These are phyloP conservation scores for Acanthoscelides obtectus DNA, from an alignment of 2,888 invertebrate genomes.

Conservation along the genomic window DNA sequence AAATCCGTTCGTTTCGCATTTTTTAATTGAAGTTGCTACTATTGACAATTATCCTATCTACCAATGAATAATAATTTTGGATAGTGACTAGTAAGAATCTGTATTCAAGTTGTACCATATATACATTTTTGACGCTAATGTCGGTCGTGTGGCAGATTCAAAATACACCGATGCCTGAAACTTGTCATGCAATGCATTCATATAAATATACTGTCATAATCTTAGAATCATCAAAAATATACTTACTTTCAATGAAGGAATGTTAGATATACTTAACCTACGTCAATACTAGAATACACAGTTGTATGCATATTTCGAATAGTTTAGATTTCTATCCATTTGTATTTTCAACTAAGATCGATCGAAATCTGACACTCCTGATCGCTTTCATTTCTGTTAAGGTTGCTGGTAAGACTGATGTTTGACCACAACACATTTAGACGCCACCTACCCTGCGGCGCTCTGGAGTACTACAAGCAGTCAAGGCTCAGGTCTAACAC, in stretches of 20 bases:
- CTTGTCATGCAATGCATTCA: neutral
- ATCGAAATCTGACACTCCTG: neutral
- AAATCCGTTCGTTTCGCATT: too few species aligned
- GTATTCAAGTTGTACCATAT: neutral
- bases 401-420: too few species aligned
- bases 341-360: neutral
- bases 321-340: neutral
- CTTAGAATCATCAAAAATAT: neutral
- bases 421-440: too few species aligned
- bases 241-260: neutral
- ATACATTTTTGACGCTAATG: neutral
- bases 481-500: too few species aligned
- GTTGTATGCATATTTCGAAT: conserved; percentile 2
- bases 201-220: neutral
- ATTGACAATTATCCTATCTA: neutral
- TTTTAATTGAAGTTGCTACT: too few species aligned
- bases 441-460: too few species aligned
- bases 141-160: neutral
- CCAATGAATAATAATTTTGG: neutral
- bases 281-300: conserved; percentile 1
- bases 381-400: too few species aligned
- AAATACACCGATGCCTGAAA: neutral
- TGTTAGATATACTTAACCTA: neutral
- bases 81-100: neutral
- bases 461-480: too few species aligned